Percentiles rank a stretch among this genome's conserved stretches.
These are phyloP conservation scores for Microtus richardsoni DNA, from an alignment of 2,113 vertebrate species.

Conservation along the genomic window DNA sequence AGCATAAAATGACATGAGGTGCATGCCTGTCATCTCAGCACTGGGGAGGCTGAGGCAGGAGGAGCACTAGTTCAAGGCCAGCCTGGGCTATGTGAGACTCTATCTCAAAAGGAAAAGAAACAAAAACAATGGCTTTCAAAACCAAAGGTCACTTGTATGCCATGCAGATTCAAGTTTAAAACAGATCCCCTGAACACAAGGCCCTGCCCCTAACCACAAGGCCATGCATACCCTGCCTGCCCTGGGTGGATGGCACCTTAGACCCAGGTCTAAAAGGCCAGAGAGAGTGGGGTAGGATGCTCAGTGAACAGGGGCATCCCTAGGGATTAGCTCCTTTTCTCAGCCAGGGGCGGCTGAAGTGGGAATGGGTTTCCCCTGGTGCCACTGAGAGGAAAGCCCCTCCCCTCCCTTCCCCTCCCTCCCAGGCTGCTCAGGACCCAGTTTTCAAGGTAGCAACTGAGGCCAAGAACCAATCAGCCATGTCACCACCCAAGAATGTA, in stretches of 20 bases:
- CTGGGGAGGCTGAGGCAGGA: not conserved
- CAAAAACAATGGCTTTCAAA: not conserved
- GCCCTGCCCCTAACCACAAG: not conserved
- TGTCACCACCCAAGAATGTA: not conserved
- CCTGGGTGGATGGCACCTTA: no score
- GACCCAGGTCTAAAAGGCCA: accelerated
- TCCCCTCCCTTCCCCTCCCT: not conserved
- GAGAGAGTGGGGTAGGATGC: no score
- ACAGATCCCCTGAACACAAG: not conserved
- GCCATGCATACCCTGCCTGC: not conserved
- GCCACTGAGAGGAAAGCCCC: not conserved
- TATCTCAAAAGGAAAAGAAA: not conserved
- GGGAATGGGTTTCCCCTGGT: conserved; percentile 45
- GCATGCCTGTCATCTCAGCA: not conserved
- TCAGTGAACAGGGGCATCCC: conserved; percentile 43
- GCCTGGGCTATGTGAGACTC: not conserved
- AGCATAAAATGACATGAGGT: no score
- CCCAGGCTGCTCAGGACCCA: not conserved
- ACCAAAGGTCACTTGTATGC: not conserved
- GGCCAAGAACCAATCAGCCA: not conserved
- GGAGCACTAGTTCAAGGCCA: not conserved
- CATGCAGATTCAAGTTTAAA: not conserved
- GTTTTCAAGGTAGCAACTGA: not conserved
- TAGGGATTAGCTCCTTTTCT: conserved; percentile 51
- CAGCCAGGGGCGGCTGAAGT: not conserved